Base-by-base conservation (phyloP, 2,797 vertebrate species). In the Psittacula echo region DNA sequence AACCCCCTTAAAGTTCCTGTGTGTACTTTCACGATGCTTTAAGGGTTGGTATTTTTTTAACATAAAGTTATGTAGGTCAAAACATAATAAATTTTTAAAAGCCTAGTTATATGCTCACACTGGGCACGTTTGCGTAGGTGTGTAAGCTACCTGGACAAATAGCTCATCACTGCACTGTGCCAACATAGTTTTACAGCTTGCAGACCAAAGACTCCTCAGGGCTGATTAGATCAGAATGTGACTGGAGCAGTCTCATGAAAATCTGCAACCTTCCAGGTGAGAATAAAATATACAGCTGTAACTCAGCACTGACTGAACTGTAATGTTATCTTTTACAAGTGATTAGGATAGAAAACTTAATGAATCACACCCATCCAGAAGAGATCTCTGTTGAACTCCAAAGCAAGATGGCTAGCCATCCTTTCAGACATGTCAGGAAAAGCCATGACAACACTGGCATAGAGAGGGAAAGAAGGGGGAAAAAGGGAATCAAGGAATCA, bases 391-490 rank as follows among this genome's bases (percentile, higher is more conserved):
- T 7, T 56, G n/a, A 72, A 66, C 41, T 65, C 9, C 1, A 23
- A 53, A 83, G 27, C 44, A 23, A 85, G 67, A 58, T 26, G 27
- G 39, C 7, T 32, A 61, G n/a, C 26, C 51, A 34, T 15, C 7
- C 16, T 37, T 44, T 24, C 24, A 39, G 9, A 53, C 20, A 41
- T 1, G 9, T 27, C 47, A 76, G n/a, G 13, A 58, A 77, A 67
- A 41, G 1, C 7, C 44, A 53, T 9, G 32, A 41, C 30, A 2
- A 1, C 17, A 26, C 18, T 1, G 4, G 30, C n/a, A 50, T 2
- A 5, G 53, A 85, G 19, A 70, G 2, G 5, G 5, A 13, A 93
- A 13, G 37, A 77, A 45, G 21, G 21, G 21, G 19, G 27, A 9
- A 34, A 70, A 60, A 45, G 11, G 9, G 9, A 9, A 67, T 30